Base-by-base conservation (phyloP, 2,113 vertebrate species). In the Cottus gobio region DNA sequence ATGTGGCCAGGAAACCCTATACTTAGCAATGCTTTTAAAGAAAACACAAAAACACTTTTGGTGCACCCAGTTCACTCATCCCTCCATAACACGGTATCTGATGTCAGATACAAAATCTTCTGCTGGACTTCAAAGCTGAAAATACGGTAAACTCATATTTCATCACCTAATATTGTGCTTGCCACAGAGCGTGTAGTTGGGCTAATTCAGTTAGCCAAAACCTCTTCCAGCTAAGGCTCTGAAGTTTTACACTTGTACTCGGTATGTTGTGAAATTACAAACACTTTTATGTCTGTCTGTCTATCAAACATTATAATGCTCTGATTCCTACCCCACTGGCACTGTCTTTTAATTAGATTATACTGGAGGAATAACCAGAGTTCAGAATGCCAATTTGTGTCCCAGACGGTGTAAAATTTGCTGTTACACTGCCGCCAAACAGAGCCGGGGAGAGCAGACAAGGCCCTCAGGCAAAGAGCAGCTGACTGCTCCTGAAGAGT, bases 281-380 rank as follows among this genome's bases (percentile, higher is more conserved):
- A 91, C 77, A 85, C 89, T 92, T 95, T 93, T 89, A 93, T 91
- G 92, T 93, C 84, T 70, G 87, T 90, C 89, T 88, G 89, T 92
- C 90, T 83, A 85, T 94, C 90, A 89, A 93, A 93, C 82, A 88
- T 86, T 90, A 90, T 85, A 91, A 92, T 89, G 85, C 83, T 88
- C 80, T 80, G 86, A 91, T 93, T 92, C 90, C 73, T 87, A 50
- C 75, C 86, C 93, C 90, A 91, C 88, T 88, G 91, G 92, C 92
- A 90, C 82, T 92, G 91, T 94, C 82, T 89, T 90, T 91, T 94
- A 93, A 94, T 94, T 93, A 89, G 91, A 95, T 93, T 91, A 93
- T 89, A 89, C 82, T 81, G 79, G 62, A 92, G 86, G 77, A 90
- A 89, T 89, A 90, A 91, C 89, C 77, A 68, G 84, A 82, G 87